Percentiles rank a stretch among this genome's conserved stretches.
These are phyloP conservation scores for Eleutherodactylus coqui DNA, from an alignment of 2,797 vertebrate genomes.

Conservation along the genomic window DNA sequence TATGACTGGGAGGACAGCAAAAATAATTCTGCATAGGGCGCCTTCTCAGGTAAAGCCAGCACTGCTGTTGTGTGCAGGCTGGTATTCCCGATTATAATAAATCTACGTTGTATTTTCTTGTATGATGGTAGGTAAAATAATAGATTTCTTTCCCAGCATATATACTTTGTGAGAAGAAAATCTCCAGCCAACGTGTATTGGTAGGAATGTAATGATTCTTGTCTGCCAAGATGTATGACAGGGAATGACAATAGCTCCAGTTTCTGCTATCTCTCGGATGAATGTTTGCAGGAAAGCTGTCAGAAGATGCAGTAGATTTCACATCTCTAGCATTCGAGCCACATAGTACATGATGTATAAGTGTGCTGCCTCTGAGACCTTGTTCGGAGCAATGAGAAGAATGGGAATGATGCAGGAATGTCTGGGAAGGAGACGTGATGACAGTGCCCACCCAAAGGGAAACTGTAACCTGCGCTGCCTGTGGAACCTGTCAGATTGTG, in stretches of 20 bases:
- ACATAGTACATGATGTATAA: constrained; percentile 13
- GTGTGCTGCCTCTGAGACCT: not conserved
- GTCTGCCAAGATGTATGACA: not conserved
- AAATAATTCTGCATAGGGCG: too few relatives aligned
- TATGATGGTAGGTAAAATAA: not conserved
- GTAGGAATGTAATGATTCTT: not conserved
- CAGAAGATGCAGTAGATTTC: constrained; percentile 9
- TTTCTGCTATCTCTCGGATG: constrained; percentile 30
- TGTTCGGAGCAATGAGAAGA: constrained; percentile 28
- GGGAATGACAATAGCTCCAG: not conserved
- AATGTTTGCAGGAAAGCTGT: constrained; percentile 17
- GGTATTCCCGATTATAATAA: not conserved
- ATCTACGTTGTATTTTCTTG: not conserved
- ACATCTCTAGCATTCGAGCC: constrained; percentile 1
- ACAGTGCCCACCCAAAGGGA: not conserved
- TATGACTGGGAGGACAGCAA: too few relatives aligned
- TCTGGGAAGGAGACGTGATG: constrained; percentile 2
- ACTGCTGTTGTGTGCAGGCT: not conserved
- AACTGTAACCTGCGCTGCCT: not conserved
- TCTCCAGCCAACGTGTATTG: not conserved
- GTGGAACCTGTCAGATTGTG: not conserved
- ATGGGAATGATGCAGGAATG: constrained; percentile 20
- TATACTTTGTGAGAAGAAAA: not conserved
- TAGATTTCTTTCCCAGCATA: not conserved
- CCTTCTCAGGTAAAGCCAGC: too few relatives aligned